Evolutionary conservation across 1,140 invertebrate species (phyloP).

Genomic region (Lethrus apterus): DNA sequence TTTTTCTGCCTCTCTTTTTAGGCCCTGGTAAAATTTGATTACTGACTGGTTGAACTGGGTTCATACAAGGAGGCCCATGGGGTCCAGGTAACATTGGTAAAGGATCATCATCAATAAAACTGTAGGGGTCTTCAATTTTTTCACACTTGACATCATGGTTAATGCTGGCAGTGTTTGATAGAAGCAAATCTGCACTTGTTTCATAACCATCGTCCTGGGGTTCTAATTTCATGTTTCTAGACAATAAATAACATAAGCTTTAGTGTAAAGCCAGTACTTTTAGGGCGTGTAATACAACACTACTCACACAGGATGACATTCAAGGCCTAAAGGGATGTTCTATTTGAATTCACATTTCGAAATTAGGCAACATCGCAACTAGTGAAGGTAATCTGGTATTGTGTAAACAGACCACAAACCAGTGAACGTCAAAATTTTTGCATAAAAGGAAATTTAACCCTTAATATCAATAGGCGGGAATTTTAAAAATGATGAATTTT

Average conservation of each 20-base stretch:
- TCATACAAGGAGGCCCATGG: constrained; percentile 31
- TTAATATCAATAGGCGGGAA: no score
- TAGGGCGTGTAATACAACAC: no score
- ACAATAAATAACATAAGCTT: no score
- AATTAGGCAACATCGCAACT: constrained; percentile 24
- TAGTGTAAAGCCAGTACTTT: no score
- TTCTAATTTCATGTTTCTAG: constrained; percentile 56
- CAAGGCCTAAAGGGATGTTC: constrained; percentile 24
- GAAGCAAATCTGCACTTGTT: constrained; percentile 70
- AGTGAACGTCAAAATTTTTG: constrained; percentile 4
- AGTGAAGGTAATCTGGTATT: constrained; percentile 20
- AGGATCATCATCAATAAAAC: constrained; percentile 70
- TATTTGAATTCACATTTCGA: constrained; percentile 15
- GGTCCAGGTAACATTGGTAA: constrained; percentile 45
- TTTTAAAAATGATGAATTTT: no score
- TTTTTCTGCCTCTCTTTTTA: constrained; percentile 76
- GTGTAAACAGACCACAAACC: not conserved
- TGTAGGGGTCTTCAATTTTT: constrained; percentile 65
- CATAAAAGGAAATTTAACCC: no score
- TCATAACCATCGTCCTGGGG: constrained; percentile 79
- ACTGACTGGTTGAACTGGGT: constrained; percentile 36
- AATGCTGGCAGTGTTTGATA: constrained; percentile 39
- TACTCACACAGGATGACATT: constrained; percentile 19
- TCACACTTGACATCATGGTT: constrained; percentile 52
- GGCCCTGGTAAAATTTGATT: constrained; percentile 56